Evolutionary conservation across 2,888 invertebrate species (phyloP).

Genomic region (Mantis religiosa): DNA sequence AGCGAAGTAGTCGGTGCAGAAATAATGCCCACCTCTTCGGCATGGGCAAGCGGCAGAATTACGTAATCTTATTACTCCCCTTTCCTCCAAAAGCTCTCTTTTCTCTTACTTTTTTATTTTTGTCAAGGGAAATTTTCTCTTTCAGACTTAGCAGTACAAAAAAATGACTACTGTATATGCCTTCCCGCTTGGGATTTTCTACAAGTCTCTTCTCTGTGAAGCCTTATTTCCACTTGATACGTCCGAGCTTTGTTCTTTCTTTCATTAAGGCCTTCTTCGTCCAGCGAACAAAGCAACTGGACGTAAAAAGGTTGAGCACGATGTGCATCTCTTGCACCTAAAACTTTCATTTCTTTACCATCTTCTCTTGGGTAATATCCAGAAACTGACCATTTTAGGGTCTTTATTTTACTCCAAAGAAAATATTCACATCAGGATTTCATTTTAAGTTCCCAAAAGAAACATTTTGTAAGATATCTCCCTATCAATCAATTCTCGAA

Average conservation of each 20-base stretch:
- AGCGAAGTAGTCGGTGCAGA: conserved; percentile 1
- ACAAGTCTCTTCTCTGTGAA: background rate
- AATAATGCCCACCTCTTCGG: conserved; percentile 1
- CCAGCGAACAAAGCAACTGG: background rate
- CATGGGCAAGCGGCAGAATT: background rate
- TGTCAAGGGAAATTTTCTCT: background rate
- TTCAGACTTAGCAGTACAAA: background rate
- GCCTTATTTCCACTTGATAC: background rate
- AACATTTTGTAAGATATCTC: no score
- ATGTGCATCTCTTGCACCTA: background rate
- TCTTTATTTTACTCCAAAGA: no score
- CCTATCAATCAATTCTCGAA: no score
- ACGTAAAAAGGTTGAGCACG: background rate
- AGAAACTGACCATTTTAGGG: no score
- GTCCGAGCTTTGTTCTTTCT: background rate
- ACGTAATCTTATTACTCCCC: background rate
- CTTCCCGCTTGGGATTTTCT: background rate
- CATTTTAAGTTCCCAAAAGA: no score
- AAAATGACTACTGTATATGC: background rate
- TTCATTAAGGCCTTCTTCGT: background rate
- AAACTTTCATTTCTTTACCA: background rate
- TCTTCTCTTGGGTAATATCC: background rate
- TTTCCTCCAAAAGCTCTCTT: background rate
- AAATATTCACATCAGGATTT: no score
- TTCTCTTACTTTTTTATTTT: background rate